These are phyloP conservation scores for Rhogogaster chlorosoma DNA, from an alignment of 2,888 invertebrate genomes.

Conservation along the genomic window DNA sequence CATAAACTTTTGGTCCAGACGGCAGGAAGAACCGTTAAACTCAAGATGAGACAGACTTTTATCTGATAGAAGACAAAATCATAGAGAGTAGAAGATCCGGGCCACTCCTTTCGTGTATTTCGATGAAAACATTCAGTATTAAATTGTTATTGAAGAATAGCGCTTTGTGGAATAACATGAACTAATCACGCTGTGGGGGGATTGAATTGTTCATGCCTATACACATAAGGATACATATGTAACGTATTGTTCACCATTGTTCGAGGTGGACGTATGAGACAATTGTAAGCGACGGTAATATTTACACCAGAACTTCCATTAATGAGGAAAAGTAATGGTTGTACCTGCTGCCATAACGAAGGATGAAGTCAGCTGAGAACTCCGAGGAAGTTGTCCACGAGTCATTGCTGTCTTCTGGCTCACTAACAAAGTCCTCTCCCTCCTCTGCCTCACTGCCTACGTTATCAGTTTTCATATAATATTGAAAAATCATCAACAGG, in stretches of 20 bases:
- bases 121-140: not conserved
- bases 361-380: conserved; percentile 88
- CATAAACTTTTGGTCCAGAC: not conserved
- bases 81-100: not conserved
- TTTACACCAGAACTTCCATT: conserved; percentile 53
- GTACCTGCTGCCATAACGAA: conserved; percentile 86
- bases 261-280: conserved; percentile 28
- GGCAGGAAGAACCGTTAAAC: not conserved
- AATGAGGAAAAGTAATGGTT: conserved; percentile 53
- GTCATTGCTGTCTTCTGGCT: conserved; percentile 90
- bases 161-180: not conserved
- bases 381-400: conserved; percentile 90
- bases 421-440: conserved; percentile 84
- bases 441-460: conserved; percentile 87
- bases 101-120: not conserved
- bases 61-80: not conserved
- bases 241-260: conserved; percentile 9
- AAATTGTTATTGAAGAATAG: not conserved
- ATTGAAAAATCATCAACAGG: conserved; percentile 38
- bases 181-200: not conserved
- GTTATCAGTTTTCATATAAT: conserved; percentile 47
- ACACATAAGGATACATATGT: not conserved
- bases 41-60: not conserved
- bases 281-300: conserved; percentile 43
- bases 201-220: not conserved